These are phyloP conservation scores for Vannuccia rotundouncinata DNA, from an alignment of 2,888 invertebrate species.

Conservation along the genomic window DNA sequence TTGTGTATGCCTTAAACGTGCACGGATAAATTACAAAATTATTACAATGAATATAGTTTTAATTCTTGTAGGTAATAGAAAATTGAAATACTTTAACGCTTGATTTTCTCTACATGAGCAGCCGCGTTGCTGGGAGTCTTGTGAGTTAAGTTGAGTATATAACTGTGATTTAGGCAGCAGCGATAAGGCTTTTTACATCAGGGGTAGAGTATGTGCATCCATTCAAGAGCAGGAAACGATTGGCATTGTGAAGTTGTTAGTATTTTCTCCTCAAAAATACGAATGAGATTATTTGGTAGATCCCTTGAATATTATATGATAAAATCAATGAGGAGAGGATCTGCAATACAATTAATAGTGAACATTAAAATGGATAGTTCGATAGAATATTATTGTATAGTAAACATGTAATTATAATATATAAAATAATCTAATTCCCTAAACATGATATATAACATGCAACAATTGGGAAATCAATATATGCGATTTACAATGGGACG, in stretches of 20 bases:
- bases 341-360: not conserved
- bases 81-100: not conserved
- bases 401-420: not conserved
- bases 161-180: not conserved
- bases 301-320: not conserved
- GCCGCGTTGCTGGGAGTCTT: not conserved
- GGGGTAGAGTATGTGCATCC: not conserved
- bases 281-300: not conserved
- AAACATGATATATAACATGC: no score
- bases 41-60: no score
- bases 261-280: not conserved
- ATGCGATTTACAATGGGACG: no score
- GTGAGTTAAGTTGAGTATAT: not conserved
- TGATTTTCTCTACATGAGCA: not conserved
- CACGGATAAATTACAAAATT: no score
- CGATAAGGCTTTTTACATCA: not conserved
- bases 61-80: no score
- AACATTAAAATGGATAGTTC: no score
- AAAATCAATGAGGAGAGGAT: not conserved
- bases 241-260: not conserved
- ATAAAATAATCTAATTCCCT: no score
- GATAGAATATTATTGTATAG: no score
- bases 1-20: no score
- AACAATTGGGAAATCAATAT: no score
- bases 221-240: not conserved